Conservation (phyloP, 2,113 vertebrate genomes). For the Prionailurus viverrinus region DNA sequence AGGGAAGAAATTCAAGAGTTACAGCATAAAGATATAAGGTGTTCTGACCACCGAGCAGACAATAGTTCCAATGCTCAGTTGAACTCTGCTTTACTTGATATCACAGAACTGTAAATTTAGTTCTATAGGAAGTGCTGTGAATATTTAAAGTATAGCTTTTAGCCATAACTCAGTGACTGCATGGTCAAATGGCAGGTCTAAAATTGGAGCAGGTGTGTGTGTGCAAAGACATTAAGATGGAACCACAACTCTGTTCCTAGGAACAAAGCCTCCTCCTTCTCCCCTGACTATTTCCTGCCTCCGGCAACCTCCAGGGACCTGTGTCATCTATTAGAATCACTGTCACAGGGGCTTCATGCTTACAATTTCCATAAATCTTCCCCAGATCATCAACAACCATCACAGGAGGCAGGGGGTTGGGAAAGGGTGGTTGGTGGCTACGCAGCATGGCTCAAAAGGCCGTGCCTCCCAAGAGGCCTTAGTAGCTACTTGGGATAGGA, state of each 20-base stretch:
- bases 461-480: constrained; percentile 26
- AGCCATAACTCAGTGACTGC: background rate
- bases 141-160: constrained; percentile 1
- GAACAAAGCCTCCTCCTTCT: background rate
- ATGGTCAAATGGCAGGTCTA: background rate
- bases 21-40: background rate
- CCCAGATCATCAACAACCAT: background rate
- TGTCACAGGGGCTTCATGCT: background rate
- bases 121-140: background rate
- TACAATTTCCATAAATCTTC: constrained; percentile 35
- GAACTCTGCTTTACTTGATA: background rate
- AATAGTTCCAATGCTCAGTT: background rate
- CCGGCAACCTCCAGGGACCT: background rate
- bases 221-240: background rate
- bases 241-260: background rate
- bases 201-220: background rate
- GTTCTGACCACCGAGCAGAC: background rate
- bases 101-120: background rate
- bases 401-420: background rate
- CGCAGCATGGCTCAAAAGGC: background rate
- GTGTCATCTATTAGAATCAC: background rate
- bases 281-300: background rate
- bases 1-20: background rate
- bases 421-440: background rate
- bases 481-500: background rate